Evolutionary conservation across 2,113 vertebrate genomes (phyloP).

Genomic region (Aramus guarauna): DNA sequence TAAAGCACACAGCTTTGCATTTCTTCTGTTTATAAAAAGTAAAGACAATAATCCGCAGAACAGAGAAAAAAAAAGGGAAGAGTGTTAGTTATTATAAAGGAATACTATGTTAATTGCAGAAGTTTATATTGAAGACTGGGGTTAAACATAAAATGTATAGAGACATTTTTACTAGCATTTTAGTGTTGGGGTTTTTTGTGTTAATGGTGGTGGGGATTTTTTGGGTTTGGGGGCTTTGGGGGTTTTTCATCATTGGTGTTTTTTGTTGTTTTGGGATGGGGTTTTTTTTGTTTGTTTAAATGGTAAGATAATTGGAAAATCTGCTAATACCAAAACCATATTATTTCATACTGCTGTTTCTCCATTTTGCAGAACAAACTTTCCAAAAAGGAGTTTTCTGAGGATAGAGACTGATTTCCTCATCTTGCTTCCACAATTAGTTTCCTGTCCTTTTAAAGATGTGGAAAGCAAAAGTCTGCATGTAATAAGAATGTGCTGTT

Average conservation of each 20-base stretch:
- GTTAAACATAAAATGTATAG: background rate
- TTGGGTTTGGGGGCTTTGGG: fast-evolving
- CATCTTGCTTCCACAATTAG: background rate
- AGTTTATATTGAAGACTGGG: background rate
- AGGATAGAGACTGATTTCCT: background rate
- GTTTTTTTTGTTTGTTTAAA: background rate
- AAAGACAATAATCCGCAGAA: background rate
- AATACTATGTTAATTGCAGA: background rate
- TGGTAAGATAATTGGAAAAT: background rate
- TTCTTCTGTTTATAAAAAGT: background rate
- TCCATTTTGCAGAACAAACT: background rate
- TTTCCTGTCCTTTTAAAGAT: background rate
- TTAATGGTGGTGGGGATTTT: background rate
- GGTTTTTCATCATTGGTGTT: too few species aligned
- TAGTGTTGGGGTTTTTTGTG: fast-evolving
- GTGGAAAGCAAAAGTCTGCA: background rate
- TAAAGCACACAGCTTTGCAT: background rate
- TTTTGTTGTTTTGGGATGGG: too few species aligned
- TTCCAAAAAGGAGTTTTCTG: background rate
- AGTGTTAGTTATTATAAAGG: background rate
- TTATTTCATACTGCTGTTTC: background rate
- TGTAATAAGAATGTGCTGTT: background rate
- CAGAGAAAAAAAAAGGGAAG: background rate
- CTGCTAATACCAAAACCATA: background rate
- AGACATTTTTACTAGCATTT: background rate